A percentile compares a stretch with the other conserved stretches of the same genome.
These are phyloP conservation scores for Sphaeramia orbicularis DNA, from an alignment of 2,797 vertebrate species.

Conservation along the genomic window DNA sequence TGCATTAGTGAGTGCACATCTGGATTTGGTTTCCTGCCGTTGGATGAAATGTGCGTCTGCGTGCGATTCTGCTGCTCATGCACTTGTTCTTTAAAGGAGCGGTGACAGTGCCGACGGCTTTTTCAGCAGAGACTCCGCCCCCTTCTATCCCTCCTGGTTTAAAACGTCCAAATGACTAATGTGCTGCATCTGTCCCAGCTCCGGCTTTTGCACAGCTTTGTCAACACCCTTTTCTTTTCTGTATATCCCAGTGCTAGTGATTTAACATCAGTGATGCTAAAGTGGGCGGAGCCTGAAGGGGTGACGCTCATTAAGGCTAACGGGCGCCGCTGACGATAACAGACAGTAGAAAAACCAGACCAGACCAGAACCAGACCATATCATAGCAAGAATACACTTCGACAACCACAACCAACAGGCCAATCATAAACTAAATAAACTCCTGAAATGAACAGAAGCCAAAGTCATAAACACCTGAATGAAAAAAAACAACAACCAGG, in stretches of 20 bases:
- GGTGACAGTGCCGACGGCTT: conserved; percentile 6
- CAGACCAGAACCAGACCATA: too few species aligned
- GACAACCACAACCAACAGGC: too few species aligned
- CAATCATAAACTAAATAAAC: too few species aligned
- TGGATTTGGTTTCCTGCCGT: not conserved
- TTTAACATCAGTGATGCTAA: conserved; percentile 12
- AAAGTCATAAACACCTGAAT: too few species aligned
- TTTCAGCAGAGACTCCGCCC: conserved; percentile 26
- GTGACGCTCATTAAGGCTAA: conserved; percentile 14
- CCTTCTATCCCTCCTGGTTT: conserved; percentile 20
- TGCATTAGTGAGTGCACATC: not conserved
- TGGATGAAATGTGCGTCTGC: too few species aligned
- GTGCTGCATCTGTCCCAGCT: conserved; percentile 24
- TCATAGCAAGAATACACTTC: too few species aligned
- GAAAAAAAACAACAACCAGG: too few species aligned
- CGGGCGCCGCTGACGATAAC: too few species aligned
- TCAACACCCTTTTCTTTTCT: conserved; percentile 28
- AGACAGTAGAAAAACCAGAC: too few species aligned
- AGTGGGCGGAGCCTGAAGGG: conserved; percentile 10
- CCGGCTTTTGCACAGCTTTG: conserved; percentile 32
- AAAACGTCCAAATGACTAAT: conserved; percentile 65
- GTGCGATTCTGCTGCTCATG: conserved; percentile 9
- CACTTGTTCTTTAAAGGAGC: conserved; percentile 8
- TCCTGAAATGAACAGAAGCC: too few species aligned
- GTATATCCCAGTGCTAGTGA: conserved; percentile 15